Conservation (phyloP, 2,888 invertebrate genomes). For the Microchrysa polita region DNA sequence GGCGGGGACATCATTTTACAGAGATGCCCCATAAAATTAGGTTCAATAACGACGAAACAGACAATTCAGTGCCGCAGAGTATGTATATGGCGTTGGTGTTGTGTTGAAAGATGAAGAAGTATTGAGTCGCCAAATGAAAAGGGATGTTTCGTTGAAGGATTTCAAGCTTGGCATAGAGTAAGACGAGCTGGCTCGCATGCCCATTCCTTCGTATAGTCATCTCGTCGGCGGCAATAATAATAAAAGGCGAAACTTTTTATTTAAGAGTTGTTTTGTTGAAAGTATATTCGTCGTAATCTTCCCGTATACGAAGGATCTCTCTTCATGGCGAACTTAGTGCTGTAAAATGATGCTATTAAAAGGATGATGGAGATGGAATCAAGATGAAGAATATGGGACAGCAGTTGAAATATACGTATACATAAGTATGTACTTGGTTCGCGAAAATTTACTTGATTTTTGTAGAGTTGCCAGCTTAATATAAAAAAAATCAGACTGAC, state of each 20-base stretch:
- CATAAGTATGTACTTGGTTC: no score
- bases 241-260: conserved; percentile 24
- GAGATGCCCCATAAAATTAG: conserved; percentile 27
- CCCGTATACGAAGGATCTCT: conserved; percentile 1
- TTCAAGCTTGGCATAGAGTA: background rate
- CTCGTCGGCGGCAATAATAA: conserved; percentile 21
- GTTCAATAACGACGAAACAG: conserved; percentile 28
- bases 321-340: conserved; percentile 15
- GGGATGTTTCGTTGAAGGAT: no score
- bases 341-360: conserved; percentile 39
- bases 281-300: conserved; percentile 31
- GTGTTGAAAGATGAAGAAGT: background rate
- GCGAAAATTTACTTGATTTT: background rate
- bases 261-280: conserved; percentile 36
- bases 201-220: no score
- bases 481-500: no score
- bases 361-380: conserved; percentile 10
- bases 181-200: background rate
- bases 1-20: conserved; percentile 31
- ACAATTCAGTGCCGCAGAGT: conserved; percentile 13
- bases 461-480: background rate
- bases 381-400: background rate
- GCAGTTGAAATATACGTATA: background rate
- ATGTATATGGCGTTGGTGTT: no score
- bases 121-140: no score